These are phyloP conservation scores for Toxotes chatareus DNA, from an alignment of 2,113 vertebrate genomes.

Conservation along the genomic window DNA sequence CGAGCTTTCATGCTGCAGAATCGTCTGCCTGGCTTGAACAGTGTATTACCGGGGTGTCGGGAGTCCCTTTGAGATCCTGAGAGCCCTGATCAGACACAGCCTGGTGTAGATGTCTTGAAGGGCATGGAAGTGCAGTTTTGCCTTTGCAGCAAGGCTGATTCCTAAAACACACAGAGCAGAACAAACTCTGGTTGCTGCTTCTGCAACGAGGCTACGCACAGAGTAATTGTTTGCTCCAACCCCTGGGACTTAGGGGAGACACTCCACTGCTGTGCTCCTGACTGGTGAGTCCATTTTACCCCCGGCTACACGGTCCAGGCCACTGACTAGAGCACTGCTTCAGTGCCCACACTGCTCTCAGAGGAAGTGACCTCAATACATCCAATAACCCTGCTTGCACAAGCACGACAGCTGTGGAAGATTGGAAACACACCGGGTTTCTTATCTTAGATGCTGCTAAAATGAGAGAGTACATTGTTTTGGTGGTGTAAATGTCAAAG, in stretches of 20 bases:
- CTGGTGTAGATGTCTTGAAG: neutral
- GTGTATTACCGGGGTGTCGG: neutral
- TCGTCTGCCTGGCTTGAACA: neutral
- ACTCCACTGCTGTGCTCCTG: slow-evolving; percentile 45
- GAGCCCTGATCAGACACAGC: neutral
- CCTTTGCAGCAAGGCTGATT: slow-evolving; percentile 26
- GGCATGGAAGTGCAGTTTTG: neutral
- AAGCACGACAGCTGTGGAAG: slow-evolving; percentile 62
- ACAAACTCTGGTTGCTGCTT: slow-evolving; percentile 49
- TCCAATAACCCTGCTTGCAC: slow-evolving; percentile 75
- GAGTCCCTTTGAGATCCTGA: neutral
- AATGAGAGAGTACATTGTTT: slow-evolving; percentile 55
- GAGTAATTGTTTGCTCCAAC: slow-evolving; percentile 54
- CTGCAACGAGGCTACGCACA: slow-evolving; percentile 36
- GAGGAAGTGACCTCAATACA: slow-evolving; percentile 82
- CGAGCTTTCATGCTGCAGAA: neutral
- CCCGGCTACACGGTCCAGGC: slow-evolving; percentile 62
- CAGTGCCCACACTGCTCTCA: slow-evolving; percentile 73
- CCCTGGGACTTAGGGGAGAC: slow-evolving; percentile 58
- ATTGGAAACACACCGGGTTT: slow-evolving; percentile 60
- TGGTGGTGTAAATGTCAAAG: slow-evolving; percentile 54
- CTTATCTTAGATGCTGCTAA: slow-evolving; percentile 49
- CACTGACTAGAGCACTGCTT: slow-evolving; percentile 68
- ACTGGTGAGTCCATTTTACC: slow-evolving; percentile 72
- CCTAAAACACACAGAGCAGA: slow-evolving; percentile 49